Evolutionary conservation across 2,888 invertebrate genomes (phyloP), one percentile per base, ranked within the genome.

Genomic region (Lycaena phlaeas): DNA sequence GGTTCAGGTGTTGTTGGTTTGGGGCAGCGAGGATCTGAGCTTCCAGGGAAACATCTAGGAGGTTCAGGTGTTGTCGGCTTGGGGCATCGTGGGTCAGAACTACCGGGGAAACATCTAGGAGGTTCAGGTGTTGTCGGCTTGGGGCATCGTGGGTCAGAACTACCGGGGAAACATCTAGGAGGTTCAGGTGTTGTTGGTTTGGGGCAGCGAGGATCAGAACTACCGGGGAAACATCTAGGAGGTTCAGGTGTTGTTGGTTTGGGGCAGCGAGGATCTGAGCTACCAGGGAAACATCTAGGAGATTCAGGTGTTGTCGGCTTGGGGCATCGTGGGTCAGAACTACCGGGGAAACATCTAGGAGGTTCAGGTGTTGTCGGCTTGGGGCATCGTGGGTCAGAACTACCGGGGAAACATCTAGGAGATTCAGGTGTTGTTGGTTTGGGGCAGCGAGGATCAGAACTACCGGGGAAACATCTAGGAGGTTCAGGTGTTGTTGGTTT

Each of bases 211-310:
- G 64, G 61, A 3, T 28, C 28, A 2, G 9, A 14, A 7, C 14
- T 11, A 4, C 70, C 73, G 1, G 65, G 68, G 40, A 40, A 67
- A 25, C 71, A 71, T 0, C 10, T 46, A 0, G 56, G 58, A 4
- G 47, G 53, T 12, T 44, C 54, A 0, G 56, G 46, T 0, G 61
- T 50, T 25, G 56, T 56, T 1, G 54, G 54, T 27, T 51, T 50
- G 0, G 71, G 62, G 38, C 61, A 65, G 0, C 61, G 18, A 0
- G 57, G 46, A 12, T 64, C 61, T 0, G 60, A 48, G 0, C 65
- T 59, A 1, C 72, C 73, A 1, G 71, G 67, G 38, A 56, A 70
- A 27, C 76, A 54, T 27, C 27, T 36, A 3, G 44, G 41, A 7
- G 40, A 25, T n/a, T 28, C 27, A 15, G 40, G 30, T 1, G 48